These are phyloP conservation scores for Limnephilus lunatus DNA, from an alignment of 2,888 invertebrate species.

Conservation along the genomic window DNA sequence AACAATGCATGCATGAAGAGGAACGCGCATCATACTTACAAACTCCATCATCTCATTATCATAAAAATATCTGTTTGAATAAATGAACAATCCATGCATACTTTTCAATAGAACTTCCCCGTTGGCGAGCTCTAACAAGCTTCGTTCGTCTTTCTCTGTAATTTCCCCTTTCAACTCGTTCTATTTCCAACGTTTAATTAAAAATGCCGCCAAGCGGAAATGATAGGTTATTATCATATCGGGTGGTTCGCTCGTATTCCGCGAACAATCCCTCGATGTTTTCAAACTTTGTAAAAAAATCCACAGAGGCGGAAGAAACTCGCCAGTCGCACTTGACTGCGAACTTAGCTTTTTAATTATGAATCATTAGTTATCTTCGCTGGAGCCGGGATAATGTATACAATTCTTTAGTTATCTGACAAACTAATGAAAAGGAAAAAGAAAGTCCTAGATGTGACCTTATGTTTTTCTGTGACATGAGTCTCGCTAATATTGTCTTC, in stretches of 20 bases:
- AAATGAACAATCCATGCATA: constrained; percentile 29
- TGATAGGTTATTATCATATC: constrained; percentile 58
- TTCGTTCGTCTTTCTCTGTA: constrained; percentile 52
- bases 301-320: neutral
- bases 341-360: constrained; percentile 9
- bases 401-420: neutral
- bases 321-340: neutral
- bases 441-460: too few relatives aligned
- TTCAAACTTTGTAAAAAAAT: constrained; percentile 33
- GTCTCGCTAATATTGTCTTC: too few relatives aligned
- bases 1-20: neutral
- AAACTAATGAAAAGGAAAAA: neutral
- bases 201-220: constrained; percentile 63
- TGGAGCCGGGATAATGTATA: neutral
- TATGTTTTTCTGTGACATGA: too few relatives aligned
- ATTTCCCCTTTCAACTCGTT: constrained; percentile 52
- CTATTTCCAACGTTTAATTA: constrained; percentile 63
- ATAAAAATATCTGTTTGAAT: constrained; percentile 22
- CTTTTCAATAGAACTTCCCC: constrained; percentile 37
- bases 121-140: constrained; percentile 9
- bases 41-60: constrained; percentile 15
- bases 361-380: neutral
- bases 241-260: constrained; percentile 27
- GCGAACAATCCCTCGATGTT: constrained; percentile 22
- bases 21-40: neutral